These are phyloP conservation scores for Esox masquinongy DNA, from an alignment of 2,797 vertebrate genomes.

Conservation along the genomic window DNA sequence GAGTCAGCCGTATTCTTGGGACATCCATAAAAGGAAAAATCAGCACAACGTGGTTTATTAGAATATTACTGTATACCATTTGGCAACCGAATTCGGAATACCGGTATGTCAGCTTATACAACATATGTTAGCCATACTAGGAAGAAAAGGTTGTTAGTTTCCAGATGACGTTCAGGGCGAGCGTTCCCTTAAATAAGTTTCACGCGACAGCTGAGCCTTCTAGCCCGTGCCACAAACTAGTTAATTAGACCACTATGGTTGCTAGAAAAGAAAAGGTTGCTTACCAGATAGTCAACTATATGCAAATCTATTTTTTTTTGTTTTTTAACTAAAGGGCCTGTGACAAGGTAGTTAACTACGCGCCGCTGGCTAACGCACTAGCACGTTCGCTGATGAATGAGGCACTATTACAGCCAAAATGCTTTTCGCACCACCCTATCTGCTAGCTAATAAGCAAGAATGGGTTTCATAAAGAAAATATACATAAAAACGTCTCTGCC, in stretches of 20 bases:
- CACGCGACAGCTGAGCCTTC: neutral
- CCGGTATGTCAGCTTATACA: no score
- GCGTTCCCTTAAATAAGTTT: neutral
- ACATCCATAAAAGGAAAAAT: neutral
- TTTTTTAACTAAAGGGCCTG: neutral
- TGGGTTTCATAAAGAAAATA: neutral
- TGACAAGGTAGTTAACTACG: neutral
- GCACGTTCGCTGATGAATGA: neutral
- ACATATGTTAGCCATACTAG: no score
- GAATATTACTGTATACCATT: no score
- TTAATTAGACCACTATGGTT: constrained; percentile 8
- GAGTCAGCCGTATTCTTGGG: neutral
- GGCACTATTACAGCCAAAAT: neutral
- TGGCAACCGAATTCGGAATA: neutral
- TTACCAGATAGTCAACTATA: constrained; percentile 31
- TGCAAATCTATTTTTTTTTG: neutral
- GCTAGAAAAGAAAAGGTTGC: constrained; percentile 19
- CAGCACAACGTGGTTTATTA: no score
- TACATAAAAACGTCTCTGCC: neutral
- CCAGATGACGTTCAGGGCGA: neutral
- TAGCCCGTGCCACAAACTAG: neutral
- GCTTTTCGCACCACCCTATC: neutral
- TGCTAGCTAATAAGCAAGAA: neutral
- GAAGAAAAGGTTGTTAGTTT: neutral
- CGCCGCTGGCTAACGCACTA: neutral